Conservation (phyloP, 1,140 invertebrate species). For the Apis cerana region DNA sequence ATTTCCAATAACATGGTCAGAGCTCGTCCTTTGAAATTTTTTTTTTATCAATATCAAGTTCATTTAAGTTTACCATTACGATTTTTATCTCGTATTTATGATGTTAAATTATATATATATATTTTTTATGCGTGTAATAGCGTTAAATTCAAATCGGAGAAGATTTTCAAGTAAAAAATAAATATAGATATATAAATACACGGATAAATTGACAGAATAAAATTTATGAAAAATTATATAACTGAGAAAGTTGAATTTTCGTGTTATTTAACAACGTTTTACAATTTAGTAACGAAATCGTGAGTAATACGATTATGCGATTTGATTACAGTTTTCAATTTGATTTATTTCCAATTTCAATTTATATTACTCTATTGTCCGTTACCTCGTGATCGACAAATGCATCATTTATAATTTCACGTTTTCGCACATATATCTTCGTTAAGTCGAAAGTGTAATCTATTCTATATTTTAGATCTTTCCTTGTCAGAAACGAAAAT, state of each 20-base stretch:
- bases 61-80: no score
- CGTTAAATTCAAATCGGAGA: no score
- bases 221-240: slow-evolving; percentile 1
- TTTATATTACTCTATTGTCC: neutral
- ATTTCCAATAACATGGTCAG: neutral
- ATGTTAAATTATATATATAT: neutral
- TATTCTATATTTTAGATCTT: neutral
- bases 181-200: neutral
- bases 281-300: neutral
- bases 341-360: neutral
- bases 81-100: neutral
- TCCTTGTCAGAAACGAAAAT: neutral
- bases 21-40: neutral
- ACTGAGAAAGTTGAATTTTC: neutral
- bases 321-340: neutral
- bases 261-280: neutral
- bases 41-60: neutral
- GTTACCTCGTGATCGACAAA: neutral
- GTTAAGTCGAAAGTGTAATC: neutral
- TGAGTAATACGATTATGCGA: neutral
- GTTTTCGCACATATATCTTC: neutral
- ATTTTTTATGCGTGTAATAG: no score
- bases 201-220: neutral
- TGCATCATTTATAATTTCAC: neutral
- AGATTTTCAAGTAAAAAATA: neutral